Conservation (phyloP, 2,797 vertebrate genomes). For the Pseudochirops corinnae region DNA sequence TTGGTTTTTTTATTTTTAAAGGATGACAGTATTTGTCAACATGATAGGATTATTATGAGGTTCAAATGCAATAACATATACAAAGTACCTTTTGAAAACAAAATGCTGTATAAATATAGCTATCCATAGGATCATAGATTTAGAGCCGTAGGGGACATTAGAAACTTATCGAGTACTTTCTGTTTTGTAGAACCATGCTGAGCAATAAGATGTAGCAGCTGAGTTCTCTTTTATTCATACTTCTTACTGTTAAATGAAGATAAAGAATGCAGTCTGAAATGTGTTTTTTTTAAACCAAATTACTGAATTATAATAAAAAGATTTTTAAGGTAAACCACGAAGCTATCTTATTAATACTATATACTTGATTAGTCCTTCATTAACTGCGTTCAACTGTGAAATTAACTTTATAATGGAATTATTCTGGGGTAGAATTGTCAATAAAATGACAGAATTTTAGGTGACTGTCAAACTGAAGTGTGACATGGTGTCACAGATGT, state of each 20-base stretch:
- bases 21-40: neutral
- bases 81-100: neutral
- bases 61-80: neutral
- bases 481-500: neutral
- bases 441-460: constrained; percentile 24
- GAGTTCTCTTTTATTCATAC: neutral
- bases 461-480: neutral
- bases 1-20: neutral
- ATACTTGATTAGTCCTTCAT: constrained; percentile 9
- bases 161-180: neutral
- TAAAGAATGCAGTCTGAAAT: neutral
- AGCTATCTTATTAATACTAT: constrained; percentile 38
- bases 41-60: neutral
- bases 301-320: neutral
- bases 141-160: neutral
- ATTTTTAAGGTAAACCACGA: neutral
- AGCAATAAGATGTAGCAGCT: neutral
- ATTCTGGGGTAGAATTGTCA: constrained; percentile 9
- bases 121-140: neutral
- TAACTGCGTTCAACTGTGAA: neutral
- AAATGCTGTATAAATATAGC: neutral
- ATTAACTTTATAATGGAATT: constrained; percentile 32
- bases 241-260: neutral
- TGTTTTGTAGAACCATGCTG: neutral
- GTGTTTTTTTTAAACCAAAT: neutral